A percentile compares a stretch with the other conserved stretches of the same genome.
phyloP scores from a whole-genome alignment of 2,113 vertebrate species.

The Pandion haliaetus region DNA sequence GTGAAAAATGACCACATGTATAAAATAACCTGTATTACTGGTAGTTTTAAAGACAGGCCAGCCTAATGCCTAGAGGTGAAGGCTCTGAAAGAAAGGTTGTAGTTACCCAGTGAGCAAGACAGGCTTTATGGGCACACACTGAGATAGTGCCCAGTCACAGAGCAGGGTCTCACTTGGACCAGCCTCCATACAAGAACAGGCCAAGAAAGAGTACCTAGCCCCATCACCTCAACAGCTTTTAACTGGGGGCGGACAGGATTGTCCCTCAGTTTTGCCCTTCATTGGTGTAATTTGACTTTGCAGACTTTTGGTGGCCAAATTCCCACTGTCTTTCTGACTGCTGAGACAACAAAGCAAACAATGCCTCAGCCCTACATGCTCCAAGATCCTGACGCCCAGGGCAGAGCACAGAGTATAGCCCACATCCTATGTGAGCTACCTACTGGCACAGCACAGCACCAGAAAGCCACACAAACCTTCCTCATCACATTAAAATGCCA shows the following conservation, averaged over 20 bases:
- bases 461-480: not conserved
- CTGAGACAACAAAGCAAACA: not conserved
- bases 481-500: not conserved
- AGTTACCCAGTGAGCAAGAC: not conserved
- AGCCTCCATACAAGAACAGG: not conserved
- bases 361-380: accelerated
- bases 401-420: accelerated
- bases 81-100: not conserved
- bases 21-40: not conserved
- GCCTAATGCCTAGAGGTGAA: not conserved
- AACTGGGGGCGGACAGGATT: accelerated
- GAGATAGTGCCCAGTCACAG: not conserved
- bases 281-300: not conserved
- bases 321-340: not conserved
- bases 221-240: not conserved
- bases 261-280: not conserved
- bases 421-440: not conserved
- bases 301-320: not conserved
- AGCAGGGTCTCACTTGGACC: not conserved
- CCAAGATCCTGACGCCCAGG: not conserved
- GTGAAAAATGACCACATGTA: not conserved
- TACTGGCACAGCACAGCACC: not conserved
- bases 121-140: not conserved
- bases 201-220: not conserved
- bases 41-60: not conserved